Evolutionary conservation across 2,888 invertebrate species (phyloP), one percentile per base, ranked within the genome.

Genomic region (Hemithea aestivaria): DNA sequence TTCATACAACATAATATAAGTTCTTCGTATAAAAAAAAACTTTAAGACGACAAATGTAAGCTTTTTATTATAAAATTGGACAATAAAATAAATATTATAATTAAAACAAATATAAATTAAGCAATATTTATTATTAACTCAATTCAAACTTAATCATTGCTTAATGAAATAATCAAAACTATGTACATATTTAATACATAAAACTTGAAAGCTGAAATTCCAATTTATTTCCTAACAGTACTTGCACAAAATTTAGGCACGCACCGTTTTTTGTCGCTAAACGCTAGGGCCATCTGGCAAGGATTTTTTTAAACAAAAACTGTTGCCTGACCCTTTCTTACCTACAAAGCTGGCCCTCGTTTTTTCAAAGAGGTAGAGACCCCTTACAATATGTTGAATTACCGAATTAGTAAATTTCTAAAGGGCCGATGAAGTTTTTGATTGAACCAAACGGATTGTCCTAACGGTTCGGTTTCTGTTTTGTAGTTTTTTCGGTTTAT

Each of bases 331-430:
- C 85, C 87, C 87, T 85, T 87, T 87, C 87, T 82, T 85, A 73
- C 82, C 81, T 83, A 50, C 50, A 43, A 46, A 70, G 68, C 78
- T 77, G 66, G 79, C 80, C 84, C 81, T 70, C 67, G 70, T 73
- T 83, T 85, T 77, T 78, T 78, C 70, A 61, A 65, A 61, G 60
- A 59, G 60, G 50, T 54, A 65, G 67, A 35, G 32, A 70, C 73
- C 85, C 83, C 79, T 77, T 71, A 76, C 84, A 85, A 83, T 82
- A 84, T 82, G 76, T 79, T 76, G 80, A 80, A 85, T 84, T 85
- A 84, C 73, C 79, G 84, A 84, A 85, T 85, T 87, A 85, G 83
- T 75, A 62, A 66, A 82, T 75, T 82, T 84, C 73, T 76, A 83
- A 73, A 73, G 83, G 67, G 60, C 56, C 74, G 82, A 84, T 82